Base-by-base conservation (phyloP, 2,888 invertebrate genomes). In the Dichetophora obliterata region DNA sequence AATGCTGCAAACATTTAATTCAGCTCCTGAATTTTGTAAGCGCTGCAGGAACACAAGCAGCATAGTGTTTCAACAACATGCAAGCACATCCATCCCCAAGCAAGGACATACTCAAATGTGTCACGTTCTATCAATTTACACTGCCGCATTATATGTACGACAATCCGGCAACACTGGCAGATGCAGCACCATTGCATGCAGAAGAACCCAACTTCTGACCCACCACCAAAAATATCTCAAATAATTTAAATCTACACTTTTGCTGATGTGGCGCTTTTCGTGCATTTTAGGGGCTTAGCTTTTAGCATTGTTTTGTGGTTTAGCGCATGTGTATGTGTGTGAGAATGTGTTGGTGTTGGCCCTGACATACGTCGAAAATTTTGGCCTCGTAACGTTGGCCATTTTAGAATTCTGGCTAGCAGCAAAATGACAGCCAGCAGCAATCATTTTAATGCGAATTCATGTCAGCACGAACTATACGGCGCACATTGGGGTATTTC, bases 261-360 rank as follows among this genome's bases (percentile, higher is more conserved):
- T 57, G 75, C 69, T 75, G 75, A 69, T 43, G 59, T 57, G 59
- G 69, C 69, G 69, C 37, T 59, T 75, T 65, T 65, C 24, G 52
- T 52, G 74, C 63, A 74, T 74, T 75, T 65, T 65, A 14, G 43
- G 59, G 59, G 27, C 48, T 68, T 43, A 43, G 48, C 68, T 65
- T 74, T 65, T 75, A 24, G 68, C 75, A 75, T 74, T 65, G 65
- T 74, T 65, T 71, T 74, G 65, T 52, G 74, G 73, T 61, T 73
- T 50, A 9, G 74, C 52, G 59, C 71, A 19, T 65, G 48, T 76
- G 71, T 74, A 54, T 59, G 16, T 65, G 59, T 61, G 43, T 66
- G 69, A 63, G 50, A 8, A 19, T 31, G 57, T 5, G 71, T 50
- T 43, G 48, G 57, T 34, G 11, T 43, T 14, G 14, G 43, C 43